A percentile compares a stretch with the other conserved stretches of the same genome.
phyloP scores from a whole-genome alignment of 2,888 invertebrate species.

The Lithosia quadra region DNA sequence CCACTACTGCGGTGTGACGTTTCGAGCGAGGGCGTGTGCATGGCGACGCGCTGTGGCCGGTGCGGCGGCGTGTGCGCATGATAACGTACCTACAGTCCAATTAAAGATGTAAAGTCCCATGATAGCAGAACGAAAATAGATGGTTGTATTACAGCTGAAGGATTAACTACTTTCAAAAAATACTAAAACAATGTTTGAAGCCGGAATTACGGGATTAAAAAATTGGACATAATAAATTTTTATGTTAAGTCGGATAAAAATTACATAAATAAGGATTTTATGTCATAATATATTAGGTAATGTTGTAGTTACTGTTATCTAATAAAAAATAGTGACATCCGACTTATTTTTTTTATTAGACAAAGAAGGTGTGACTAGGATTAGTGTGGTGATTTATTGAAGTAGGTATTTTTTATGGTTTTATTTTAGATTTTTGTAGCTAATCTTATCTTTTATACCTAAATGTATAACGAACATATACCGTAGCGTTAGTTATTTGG shows the following conservation, averaged over 20 bases:
- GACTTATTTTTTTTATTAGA: not conserved
- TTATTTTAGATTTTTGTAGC: not conserved
- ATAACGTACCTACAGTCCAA: constrained; percentile 1
- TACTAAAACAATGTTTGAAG: not conserved
- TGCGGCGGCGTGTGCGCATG: constrained; percentile 3
- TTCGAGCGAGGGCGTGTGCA: constrained; percentile 44
- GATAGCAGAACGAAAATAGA: not conserved
- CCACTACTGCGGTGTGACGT: constrained; percentile 56
- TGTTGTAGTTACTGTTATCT: no score
- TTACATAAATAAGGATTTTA: not conserved
- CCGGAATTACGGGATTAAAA: not conserved
- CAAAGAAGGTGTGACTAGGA: not conserved
- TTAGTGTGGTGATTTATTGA: not conserved
- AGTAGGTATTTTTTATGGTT: not conserved
- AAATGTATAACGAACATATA: not conserved
- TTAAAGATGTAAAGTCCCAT: not conserved
- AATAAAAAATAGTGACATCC: not conserved
- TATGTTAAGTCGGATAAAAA: not conserved
- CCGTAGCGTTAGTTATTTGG: no score
- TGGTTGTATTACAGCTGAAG: not conserved
- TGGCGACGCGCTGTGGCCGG: constrained; percentile 10
- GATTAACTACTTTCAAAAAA: not conserved
- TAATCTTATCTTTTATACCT: not conserved
- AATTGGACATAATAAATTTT: not conserved
- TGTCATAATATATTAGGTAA: no score